Evolutionary conservation across 2,797 vertebrate species (phyloP).

Genomic region (Notoglanidium macrostoma): DNA sequence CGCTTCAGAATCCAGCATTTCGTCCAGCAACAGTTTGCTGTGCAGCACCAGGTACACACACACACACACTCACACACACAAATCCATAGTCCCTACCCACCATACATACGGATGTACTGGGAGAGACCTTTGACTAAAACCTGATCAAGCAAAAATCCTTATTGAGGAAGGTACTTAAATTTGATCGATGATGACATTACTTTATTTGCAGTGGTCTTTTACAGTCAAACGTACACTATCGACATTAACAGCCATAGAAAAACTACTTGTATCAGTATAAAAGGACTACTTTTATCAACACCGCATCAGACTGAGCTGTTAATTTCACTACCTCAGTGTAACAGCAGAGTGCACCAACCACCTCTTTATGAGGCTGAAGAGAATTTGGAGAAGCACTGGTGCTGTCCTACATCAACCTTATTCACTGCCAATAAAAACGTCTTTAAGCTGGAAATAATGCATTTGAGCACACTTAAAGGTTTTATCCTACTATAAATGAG

Average conservation of each 20-base stretch:
- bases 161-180: neutral
- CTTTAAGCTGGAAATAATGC: neutral
- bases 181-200: neutral
- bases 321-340: neutral
- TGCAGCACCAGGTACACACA: slow-evolving; percentile 83
- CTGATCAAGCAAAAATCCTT: neutral
- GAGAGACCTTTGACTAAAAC: neutral
- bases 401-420: neutral
- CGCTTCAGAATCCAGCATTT: slow-evolving; percentile 96
- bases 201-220: neutral
- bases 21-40: slow-evolving; percentile 88
- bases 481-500: neutral
- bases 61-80: neutral
- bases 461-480: neutral
- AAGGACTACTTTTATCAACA: neutral
- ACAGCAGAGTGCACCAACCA: neutral
- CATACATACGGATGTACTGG: neutral
- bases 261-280: neutral
- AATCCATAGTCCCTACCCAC: neutral
- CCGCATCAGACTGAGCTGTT: neutral
- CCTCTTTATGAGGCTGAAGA: neutral
- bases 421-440: neutral
- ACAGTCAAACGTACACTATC: too few relatives aligned
- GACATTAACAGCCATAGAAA: neutral
- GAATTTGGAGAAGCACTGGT: neutral